phyloP scores from a whole-genome alignment of 2,888 invertebrate species.

The Odontocerum albicorne region DNA sequence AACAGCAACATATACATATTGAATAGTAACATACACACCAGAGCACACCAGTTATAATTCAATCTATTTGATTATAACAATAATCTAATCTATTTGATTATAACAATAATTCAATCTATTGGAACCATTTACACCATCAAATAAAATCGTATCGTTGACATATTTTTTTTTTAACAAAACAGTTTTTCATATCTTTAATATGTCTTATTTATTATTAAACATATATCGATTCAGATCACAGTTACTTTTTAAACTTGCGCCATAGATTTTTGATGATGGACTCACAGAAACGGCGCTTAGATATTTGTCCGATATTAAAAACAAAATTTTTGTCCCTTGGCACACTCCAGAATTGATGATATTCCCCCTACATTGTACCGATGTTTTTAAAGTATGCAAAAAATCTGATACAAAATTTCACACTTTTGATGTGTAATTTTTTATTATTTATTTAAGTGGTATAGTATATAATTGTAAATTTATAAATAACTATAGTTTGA shows the following conservation, averaged over 20 bases:
- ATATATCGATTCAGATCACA: constrained; percentile 58
- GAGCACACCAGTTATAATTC: neutral
- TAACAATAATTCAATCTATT: neutral
- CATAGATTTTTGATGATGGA: too few species aligned
- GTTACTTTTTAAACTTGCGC: constrained; percentile 47
- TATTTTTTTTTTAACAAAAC: constrained; percentile 28
- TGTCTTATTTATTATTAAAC: constrained; percentile 41
- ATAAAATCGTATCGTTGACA: constrained; percentile 26
- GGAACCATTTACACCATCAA: neutral
- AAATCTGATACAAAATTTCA: too few species aligned
- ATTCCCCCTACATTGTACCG: too few species aligned
- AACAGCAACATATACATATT: constrained; percentile 10
- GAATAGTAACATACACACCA: constrained; percentile 10
- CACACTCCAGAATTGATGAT: too few species aligned
- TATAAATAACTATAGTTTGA: too few species aligned
- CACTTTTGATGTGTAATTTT: too few species aligned
- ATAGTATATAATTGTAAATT: too few species aligned
- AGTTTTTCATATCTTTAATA: constrained; percentile 38
- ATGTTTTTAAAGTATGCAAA: too few species aligned
- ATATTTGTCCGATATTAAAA: neutral
- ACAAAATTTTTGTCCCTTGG: too few species aligned
- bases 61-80: neutral
- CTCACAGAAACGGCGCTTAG: neutral
- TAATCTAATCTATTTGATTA: too few species aligned
- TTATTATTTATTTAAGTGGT: too few species aligned